phyloP scores from a whole-genome alignment of 2,113 vertebrate genomes.

The Amphiprion ocellaris region DNA sequence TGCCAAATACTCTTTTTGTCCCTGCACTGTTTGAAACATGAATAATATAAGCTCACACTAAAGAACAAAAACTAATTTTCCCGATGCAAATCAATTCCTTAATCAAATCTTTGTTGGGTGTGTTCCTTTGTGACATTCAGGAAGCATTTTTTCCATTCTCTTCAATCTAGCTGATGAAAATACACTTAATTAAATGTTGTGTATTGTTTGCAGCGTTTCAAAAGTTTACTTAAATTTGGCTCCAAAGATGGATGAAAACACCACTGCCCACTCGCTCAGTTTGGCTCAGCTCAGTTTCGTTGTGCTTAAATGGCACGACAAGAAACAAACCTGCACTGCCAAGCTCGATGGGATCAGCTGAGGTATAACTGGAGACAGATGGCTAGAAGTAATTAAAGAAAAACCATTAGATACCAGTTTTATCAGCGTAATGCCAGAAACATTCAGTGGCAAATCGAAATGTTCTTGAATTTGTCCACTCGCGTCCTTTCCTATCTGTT shows the following conservation, averaged over 20 bases:
- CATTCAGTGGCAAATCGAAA: constrained; percentile 24
- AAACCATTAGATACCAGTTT: constrained; percentile 57
- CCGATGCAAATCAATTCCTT: constrained; percentile 43
- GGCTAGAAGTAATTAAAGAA: constrained; percentile 66
- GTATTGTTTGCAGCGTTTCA: constrained; percentile 15
- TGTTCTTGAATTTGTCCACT: constrained; percentile 32
- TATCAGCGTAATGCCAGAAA: constrained; percentile 54
- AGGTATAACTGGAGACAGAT: constrained; percentile 75
- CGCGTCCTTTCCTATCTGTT: neutral
- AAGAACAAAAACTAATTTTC: constrained; percentile 41
- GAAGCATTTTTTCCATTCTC: constrained; percentile 12
- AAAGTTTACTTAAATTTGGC: constrained; percentile 43
- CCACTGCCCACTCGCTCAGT: constrained; percentile 48
- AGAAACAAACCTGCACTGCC: constrained; percentile 58
- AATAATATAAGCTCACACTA: constrained; percentile 25
- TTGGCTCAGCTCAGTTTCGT: constrained; percentile 41
- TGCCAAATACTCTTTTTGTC: constrained; percentile 18
- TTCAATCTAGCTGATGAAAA: constrained; percentile 26
- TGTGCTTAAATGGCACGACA: constrained; percentile 47
- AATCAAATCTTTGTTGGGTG: constrained; percentile 50
- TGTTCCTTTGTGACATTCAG: constrained; percentile 50
- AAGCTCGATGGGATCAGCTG: constrained; percentile 54
- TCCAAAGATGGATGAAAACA: constrained; percentile 43
- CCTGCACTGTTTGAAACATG: constrained; percentile 23
- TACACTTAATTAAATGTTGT: constrained; percentile 33